phyloP scores from a whole-genome alignment of 2,113 vertebrate species.

The Phrynosoma blainvillii region DNA sequence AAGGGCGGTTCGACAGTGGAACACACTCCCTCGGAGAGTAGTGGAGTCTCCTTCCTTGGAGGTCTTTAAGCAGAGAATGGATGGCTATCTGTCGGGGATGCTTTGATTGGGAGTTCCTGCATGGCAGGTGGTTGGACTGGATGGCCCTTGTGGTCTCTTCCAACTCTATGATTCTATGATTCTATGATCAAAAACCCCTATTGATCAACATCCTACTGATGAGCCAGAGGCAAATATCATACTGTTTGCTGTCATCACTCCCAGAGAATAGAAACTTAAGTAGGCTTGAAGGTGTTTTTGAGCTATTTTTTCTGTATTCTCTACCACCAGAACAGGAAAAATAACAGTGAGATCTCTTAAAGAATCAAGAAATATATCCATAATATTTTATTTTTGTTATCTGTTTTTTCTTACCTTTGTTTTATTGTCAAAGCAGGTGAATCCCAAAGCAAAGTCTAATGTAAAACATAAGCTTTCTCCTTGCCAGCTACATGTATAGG shows the following conservation, averaged over 20 bases:
- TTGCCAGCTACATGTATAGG: slow-evolving; percentile 89
- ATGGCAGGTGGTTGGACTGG: no score
- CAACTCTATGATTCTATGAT: no score
- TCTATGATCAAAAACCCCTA: not conserved
- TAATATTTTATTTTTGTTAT: not conserved
- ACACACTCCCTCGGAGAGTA: no score
- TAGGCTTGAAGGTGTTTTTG: not conserved
- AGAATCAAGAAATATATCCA: not conserved
- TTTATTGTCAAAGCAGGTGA: slow-evolving; percentile 87
- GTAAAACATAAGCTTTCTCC: slow-evolving; percentile 86
- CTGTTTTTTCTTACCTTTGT: slow-evolving; percentile 81
- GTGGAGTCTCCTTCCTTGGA: no score
- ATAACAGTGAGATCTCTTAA: not conserved
- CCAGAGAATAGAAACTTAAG: not conserved
- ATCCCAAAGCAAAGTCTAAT: slow-evolving; percentile 88
- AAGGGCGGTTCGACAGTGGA: no score
- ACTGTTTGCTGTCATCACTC: not conserved
- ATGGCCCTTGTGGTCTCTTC: no score
- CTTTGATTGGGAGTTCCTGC: no score
- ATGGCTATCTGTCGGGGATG: no score
- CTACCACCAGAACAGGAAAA: not conserved
- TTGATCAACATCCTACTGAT: not conserved
- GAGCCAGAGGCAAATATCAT: not conserved
- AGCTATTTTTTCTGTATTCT: not conserved
- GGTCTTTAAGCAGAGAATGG: no score